phyloP scores from a whole-genome alignment of 2,888 invertebrate genomes.

The Dascillus cervinus region DNA sequence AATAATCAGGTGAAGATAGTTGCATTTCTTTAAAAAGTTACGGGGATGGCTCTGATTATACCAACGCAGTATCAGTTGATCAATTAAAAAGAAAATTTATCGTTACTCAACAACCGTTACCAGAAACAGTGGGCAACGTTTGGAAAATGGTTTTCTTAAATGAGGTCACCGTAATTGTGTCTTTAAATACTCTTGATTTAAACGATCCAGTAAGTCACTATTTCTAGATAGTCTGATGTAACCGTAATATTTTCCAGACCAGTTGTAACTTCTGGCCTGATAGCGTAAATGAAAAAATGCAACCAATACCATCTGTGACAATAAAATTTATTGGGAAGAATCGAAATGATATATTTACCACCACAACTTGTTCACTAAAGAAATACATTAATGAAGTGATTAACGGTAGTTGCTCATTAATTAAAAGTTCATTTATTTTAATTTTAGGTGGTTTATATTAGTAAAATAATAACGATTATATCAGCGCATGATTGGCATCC shows the following conservation, averaged over 20 bases:
- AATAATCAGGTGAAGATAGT: slow-evolving; percentile 15
- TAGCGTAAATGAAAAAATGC: slow-evolving; percentile 20
- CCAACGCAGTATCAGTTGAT: slow-evolving; percentile 37
- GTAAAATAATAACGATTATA: slow-evolving; percentile 7
- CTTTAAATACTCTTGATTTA: slow-evolving; percentile 29
- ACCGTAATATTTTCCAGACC: slow-evolving; percentile 20
- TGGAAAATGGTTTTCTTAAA: slow-evolving; percentile 38
- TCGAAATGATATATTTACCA: slow-evolving; percentile 9
- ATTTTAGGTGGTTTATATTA: slow-evolving; percentile 6
- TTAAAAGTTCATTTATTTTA: no score
- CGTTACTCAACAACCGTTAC: slow-evolving; percentile 35
- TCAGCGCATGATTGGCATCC: slow-evolving; percentile 23
- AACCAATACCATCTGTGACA: slow-evolving; percentile 25
- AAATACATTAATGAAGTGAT: slow-evolving; percentile 10
- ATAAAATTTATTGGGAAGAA: slow-evolving; percentile 17
- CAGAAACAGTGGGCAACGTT: slow-evolving; percentile 34
- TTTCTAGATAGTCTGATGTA: slow-evolving; percentile 1
- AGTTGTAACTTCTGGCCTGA: slow-evolving; percentile 27
- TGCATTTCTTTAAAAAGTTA: slow-evolving; percentile 35
- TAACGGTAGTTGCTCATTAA: not conserved
- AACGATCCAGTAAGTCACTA: slow-evolving; percentile 17
- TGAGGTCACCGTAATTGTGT: slow-evolving; percentile 31
- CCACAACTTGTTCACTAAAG: slow-evolving; percentile 10
- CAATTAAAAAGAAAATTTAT: slow-evolving; percentile 33
- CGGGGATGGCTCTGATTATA: slow-evolving; percentile 40